Evolutionary conservation across 2,888 invertebrate genomes (phyloP), one percentile per base, ranked within the genome.

Genomic region (Heliconius ethilla): DNA sequence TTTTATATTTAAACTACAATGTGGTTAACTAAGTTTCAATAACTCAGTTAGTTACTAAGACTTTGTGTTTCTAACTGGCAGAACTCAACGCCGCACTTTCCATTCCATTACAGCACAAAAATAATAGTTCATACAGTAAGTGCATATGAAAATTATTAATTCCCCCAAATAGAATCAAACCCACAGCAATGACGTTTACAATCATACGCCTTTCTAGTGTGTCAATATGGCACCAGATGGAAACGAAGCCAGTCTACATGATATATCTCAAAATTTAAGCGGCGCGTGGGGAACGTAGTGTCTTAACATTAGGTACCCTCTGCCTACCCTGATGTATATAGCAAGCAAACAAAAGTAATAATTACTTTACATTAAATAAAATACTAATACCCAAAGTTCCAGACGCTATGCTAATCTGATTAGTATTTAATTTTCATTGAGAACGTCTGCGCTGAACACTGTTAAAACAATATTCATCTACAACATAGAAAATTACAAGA

Each of bases 401-500:
- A 67, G 11, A 37, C 37, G 27, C 22, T 22, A 22, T 5, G n/a
- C 66, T 67, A 67, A 67, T 37, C 5, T 25, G 22, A 67, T 67
- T 67, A 40, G 25, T 67, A 40, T 13, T 67, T 25, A 40, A 67
- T 67, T 40, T 67, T 40, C 22, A 40, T 67, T 40, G 25, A n/a
- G 6, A 67, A 67, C 40, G 25, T 25, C 18, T 27, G 13, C 37
- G 40, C 13, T n/a, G n/a, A 25, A 67, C 15, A 67, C 25, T 67
- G 6, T n/a, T 40, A 11, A 25, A 27, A 67, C 37, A 40, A 67
- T 67, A 40, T 67, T 67, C 10, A 15, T 67, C 18, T n/a, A 67
- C 13, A 67, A n/a, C 62, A 63, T 63, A 13, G 67, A 67, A 55
- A 55, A 59, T 72, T 72, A 29, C 29, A 55, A 70, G 55, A 29